Conservation (phyloP, 2,888 invertebrate genomes). For the Meloe dianella region DNA sequence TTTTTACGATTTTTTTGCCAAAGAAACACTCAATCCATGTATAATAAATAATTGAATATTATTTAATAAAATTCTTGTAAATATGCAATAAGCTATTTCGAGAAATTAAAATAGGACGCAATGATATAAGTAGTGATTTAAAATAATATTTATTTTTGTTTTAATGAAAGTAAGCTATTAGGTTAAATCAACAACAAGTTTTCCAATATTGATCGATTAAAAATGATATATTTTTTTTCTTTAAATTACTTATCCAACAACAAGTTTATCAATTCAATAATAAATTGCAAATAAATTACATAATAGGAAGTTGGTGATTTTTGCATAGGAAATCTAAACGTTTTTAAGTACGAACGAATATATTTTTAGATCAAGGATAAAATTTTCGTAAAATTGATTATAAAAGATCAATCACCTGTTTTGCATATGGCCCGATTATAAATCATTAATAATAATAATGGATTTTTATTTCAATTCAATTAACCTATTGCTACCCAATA, state of each 20-base stretch:
- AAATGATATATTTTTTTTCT: constrained; percentile 21
- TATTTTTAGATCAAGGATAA: neutral
- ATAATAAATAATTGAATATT: too few species aligned
- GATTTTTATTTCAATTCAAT: neutral
- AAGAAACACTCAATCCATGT: neutral
- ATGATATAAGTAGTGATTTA: neutral
- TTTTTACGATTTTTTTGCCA: neutral
- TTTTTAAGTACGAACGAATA: too few species aligned
- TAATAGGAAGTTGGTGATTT: neutral
- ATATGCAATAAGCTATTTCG: neutral
- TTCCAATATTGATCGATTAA: constrained; percentile 18
- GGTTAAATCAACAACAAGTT: constrained; percentile 29
- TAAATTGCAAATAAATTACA: constrained; percentile 2
- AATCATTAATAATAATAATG: neutral
- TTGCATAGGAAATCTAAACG: neutral
- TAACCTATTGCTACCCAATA: constrained; percentile 2
- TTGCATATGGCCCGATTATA: neutral
- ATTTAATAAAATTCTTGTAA: neutral
- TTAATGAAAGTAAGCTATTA: constrained; percentile 22
- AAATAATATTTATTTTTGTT: constrained; percentile 18
- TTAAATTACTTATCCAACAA: constrained; percentile 17
- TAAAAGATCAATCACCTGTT: neutral
- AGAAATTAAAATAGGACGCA: constrained; percentile 1
- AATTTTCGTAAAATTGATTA: neutral
- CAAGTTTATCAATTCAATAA: constrained; percentile 20